Evolutionary conservation across 1,140 invertebrate genomes (phyloP).

Genomic region (Subanguina moxae): DNA sequence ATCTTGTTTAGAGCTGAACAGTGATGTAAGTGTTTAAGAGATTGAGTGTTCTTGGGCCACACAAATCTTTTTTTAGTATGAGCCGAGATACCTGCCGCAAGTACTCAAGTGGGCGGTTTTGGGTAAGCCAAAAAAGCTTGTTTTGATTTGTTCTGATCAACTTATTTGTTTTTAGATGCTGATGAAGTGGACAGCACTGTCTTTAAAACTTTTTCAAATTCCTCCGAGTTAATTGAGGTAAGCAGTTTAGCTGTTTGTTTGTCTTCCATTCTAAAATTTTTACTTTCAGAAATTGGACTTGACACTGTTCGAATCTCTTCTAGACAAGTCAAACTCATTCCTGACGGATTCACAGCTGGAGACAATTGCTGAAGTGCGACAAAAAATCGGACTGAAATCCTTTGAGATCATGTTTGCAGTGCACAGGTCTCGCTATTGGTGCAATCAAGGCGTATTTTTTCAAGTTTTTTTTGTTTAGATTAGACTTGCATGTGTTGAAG

Average conservation of each 20-base stretch:
- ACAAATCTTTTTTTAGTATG: background rate
- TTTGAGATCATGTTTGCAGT: slow-evolving; percentile 38
- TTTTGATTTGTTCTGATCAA: too few relatives aligned
- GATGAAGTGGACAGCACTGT: slow-evolving; percentile 37
- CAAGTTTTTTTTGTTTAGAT: slow-evolving; percentile 19
- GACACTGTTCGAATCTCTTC: slow-evolving; percentile 9
- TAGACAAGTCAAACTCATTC: slow-evolving; percentile 13
- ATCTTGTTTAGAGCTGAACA: too few relatives aligned
- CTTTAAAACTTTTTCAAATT: slow-evolving; percentile 35
- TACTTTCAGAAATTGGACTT: slow-evolving; percentile 16
- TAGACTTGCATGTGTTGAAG: slow-evolving; percentile 30
- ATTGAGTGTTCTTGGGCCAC: too few relatives aligned
- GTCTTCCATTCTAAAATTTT: background rate
- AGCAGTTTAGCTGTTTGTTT: slow-evolving; percentile 6
- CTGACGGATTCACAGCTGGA: slow-evolving; percentile 15
- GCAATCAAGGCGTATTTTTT: background rate
- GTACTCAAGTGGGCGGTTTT: slow-evolving; percentile 14
- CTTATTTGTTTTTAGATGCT: slow-evolving; percentile 29
- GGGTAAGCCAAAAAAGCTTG: too few relatives aligned
- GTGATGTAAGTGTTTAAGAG: too few relatives aligned
- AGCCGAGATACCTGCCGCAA: slow-evolving; percentile 33
- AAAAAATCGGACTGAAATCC: slow-evolving; percentile 25
- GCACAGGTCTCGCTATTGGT: slow-evolving; percentile 10
- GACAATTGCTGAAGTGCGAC: slow-evolving; percentile 13
- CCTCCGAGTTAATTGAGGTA: slow-evolving; percentile 29